These are phyloP conservation scores for Ornithorhynchus anatinus DNA, from an alignment of 2,113 vertebrate genomes.

Conservation along the genomic window DNA sequence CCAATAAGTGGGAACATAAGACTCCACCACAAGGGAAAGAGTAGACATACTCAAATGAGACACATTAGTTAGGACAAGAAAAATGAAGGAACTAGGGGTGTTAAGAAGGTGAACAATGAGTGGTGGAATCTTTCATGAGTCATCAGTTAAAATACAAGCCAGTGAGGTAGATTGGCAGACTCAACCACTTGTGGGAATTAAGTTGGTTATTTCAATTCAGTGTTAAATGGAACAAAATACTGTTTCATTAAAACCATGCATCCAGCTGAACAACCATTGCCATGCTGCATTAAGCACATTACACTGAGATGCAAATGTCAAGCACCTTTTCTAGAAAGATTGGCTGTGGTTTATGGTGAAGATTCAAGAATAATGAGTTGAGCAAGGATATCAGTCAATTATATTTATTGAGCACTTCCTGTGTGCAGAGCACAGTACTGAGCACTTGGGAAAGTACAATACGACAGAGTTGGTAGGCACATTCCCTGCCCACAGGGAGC, in stretches of 20 bases:
- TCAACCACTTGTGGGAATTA: neutral
- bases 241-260: slow-evolving; percentile 24
- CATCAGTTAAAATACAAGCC: neutral
- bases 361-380: slow-evolving; percentile 1
- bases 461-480: too few relatives aligned
- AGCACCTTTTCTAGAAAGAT: neutral
- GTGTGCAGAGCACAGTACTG: too few relatives aligned
- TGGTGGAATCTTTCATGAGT: slow-evolving; percentile 1
- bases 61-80: neutral
- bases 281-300: slow-evolving; percentile 23
- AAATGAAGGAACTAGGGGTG: neutral
- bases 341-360: neutral
- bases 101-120: slow-evolving; percentile 1
- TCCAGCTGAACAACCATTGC: slow-evolving; percentile 23
- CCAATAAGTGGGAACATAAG: too few relatives aligned
- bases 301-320: neutral
- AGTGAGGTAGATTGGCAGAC: neutral
- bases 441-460: too few relatives aligned
- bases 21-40: too few relatives aligned
- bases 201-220: neutral
- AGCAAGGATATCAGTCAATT: too few relatives aligned
- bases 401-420: too few relatives aligned
- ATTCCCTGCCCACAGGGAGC: too few relatives aligned
- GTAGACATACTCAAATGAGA: too few relatives aligned
- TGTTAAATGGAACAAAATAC: slow-evolving; percentile 7